Evolutionary conservation across 2,888 invertebrate species (phyloP), one percentile per base, ranked within the genome.

Genomic region (Entomobrya multifasciata): DNA sequence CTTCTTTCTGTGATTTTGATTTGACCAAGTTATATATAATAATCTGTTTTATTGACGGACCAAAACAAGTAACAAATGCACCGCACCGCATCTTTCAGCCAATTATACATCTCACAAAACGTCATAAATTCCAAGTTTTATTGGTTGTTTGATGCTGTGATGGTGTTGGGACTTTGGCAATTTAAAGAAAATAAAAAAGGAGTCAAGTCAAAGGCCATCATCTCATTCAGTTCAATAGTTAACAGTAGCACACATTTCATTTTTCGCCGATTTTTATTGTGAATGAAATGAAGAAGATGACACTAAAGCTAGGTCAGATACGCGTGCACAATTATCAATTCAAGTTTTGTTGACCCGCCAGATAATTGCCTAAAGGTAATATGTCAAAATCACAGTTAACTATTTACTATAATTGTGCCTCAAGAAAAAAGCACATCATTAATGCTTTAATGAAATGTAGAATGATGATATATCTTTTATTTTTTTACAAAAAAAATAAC

Each of bases 61-160:
- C 41, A 41, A 41, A 41, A 55, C 6, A 22, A 60, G 25, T 60
- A 60, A 15, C 60, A 25, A 60, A 60, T 60, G 27, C 10, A 60
- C 0, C 11, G 60, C 5, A 60, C 60, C 10, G 27, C 27, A 27
- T 27, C 27, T 13, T 0, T 27, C n/a, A 17, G 52, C 52, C 20
- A 55, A 11, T 15, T 47, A 47, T 25, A 60, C 27, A 15, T 13
- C 27, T 27, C 25, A 27, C 25, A 47, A 47, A 60, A 15, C 10
- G 27, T 60, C 27, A 27, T 60, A 60, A 60, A 60, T 60, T 60
- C 15, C 22, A 13, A 25, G 60, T 60, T 60, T 60, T 60, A 22
- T 22, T 27, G 27, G 27, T 60, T n/a, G n/a, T n/a, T n/a, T n/a
- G n/a, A n/a, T n/a, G n/a, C n/a, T n/a, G n/a, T n/a, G n/a, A n/a